A percentile compares a stretch with the other conserved stretches of the same genome.
These are phyloP conservation scores for Caenorhabditis sp. DNA, from an alignment of 2,888 invertebrate species.

Conservation along the genomic window DNA sequence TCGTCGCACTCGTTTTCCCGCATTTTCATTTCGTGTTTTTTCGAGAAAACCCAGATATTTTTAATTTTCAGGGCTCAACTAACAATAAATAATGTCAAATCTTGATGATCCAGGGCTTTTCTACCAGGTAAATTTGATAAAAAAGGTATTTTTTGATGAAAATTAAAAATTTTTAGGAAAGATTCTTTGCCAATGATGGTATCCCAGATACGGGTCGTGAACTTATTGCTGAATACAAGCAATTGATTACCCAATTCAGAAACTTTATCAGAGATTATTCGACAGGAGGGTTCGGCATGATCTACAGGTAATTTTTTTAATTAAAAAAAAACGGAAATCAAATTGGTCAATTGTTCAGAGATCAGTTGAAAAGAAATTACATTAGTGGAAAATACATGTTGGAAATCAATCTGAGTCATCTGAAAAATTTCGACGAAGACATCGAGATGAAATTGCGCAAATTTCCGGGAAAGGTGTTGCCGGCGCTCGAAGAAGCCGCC, in stretches of 20 bases:
- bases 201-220: slow-evolving; percentile 64
- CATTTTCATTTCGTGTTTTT: not conserved
- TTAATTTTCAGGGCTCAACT: slow-evolving; percentile 6
- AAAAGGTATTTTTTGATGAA: not conserved
- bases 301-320: slow-evolving; percentile 81
- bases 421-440: slow-evolving; percentile 88
- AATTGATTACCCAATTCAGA: slow-evolving; percentile 87
- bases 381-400: slow-evolving; percentile 87
- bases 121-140: slow-evolving; percentile 50
- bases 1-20: not conserved
- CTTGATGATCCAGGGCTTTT: slow-evolving; percentile 66
- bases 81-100: slow-evolving; percentile 55
- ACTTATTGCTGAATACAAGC: slow-evolving; percentile 65
- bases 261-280: slow-evolving; percentile 94
- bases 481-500: slow-evolving; percentile 94
- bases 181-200: slow-evolving; percentile 65
- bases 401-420: slow-evolving; percentile 90
- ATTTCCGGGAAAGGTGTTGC: slow-evolving; percentile 89
- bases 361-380: slow-evolving; percentile 90
- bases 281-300: slow-evolving; percentile 91
- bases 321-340: not conserved
- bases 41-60: not conserved
- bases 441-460: slow-evolving; percentile 87
- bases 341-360: slow-evolving; percentile 76
- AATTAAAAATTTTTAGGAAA: slow-evolving; percentile 41